Base-by-base conservation (phyloP, 2,113 vertebrate genomes). In the Crypturellus undulatus region DNA sequence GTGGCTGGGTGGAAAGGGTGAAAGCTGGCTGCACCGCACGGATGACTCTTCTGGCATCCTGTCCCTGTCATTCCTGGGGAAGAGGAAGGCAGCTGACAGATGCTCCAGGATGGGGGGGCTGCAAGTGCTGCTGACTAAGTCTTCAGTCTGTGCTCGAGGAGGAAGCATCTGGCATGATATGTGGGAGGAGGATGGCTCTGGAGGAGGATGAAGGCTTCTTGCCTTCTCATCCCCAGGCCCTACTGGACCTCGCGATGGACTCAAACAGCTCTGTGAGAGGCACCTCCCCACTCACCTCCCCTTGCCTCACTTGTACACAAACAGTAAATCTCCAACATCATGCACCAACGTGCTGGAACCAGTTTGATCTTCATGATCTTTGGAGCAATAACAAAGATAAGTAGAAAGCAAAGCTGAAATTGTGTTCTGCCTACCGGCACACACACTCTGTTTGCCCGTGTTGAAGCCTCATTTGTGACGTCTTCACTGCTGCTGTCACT, bases 321-420 rank as follows among this genome's bases (percentile, higher is more conserved):
- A 76, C 25, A 58, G 30, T 10, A 17, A 51, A n/a, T 25, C 5
- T 5, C 6, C 3, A n/a, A 7, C 4, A 40, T 36, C 51, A 2
- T 1, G 10, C 40, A 4, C 24, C 1, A 4, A 14, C 12, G 36
- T 9, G 4, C 25, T 3, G 0, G 1, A 9, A 26, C 19, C 20
- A 16, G 32, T 4, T 42, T 42, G 8, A 32, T 3, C 7, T 43
- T 36, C 38, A 32, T 10, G 34, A 4, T 12, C 3, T 40, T 28
- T 36, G 49, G 30, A 5, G 15, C 0, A 6, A 24, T 4, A 47
- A 42, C 45, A 64, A 22, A 16, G 75, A 13, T 6, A 24, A 84
- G 6, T 34, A 67, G 19, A 62, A 87, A 67, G 54, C 58, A 56
- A 65, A 75, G 58, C 67, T 47, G 38, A 60, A 15, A 12, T 17